Evolutionary conservation across 2,888 invertebrate species (phyloP).

Genomic region (Meghimatium bilineatum): DNA sequence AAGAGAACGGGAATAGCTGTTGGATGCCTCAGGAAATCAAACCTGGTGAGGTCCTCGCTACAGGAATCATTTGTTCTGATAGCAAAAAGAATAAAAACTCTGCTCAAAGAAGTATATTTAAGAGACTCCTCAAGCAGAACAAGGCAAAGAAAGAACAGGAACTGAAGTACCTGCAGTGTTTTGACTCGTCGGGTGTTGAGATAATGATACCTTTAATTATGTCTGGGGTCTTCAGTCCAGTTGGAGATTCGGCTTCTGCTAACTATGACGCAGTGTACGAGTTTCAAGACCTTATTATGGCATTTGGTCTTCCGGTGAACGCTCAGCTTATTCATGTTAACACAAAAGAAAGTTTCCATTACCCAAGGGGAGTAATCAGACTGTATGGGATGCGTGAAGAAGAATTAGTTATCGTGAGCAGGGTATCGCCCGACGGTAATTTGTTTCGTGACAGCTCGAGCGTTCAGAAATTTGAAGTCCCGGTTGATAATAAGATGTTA

Average conservation of each 20-base stretch:
- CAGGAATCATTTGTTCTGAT: slow-evolving; percentile 70
- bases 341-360: slow-evolving; percentile 50
- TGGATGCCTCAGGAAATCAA: slow-evolving; percentile 69
- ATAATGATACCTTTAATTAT: slow-evolving; percentile 72
- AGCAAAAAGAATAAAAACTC: slow-evolving; percentile 62
- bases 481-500: slow-evolving; percentile 29
- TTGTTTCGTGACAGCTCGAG: background rate
- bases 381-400: slow-evolving; percentile 65
- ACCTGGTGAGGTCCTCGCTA: slow-evolving; percentile 62
- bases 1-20: slow-evolving; percentile 60
- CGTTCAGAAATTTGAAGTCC: slow-evolving; percentile 38
- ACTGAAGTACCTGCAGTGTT: slow-evolving; percentile 71
- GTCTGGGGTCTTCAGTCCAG: slow-evolving; percentile 72
- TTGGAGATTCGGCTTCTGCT: slow-evolving; percentile 63
- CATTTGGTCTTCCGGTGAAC: slow-evolving; percentile 68
- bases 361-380: slow-evolving; percentile 60
- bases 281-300: slow-evolving; percentile 68
- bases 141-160: slow-evolving; percentile 65
- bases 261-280: slow-evolving; percentile 72
- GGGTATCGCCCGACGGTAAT: slow-evolving; percentile 45
- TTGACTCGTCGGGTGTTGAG: slow-evolving; percentile 64
- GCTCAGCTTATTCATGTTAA: slow-evolving; percentile 67
- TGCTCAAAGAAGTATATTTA: slow-evolving; percentile 56
- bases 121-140: slow-evolving; percentile 63
- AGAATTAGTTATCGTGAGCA: slow-evolving; percentile 58